Base-by-base conservation (phyloP, 2,113 vertebrate genomes). In the Natator depressus region DNA sequence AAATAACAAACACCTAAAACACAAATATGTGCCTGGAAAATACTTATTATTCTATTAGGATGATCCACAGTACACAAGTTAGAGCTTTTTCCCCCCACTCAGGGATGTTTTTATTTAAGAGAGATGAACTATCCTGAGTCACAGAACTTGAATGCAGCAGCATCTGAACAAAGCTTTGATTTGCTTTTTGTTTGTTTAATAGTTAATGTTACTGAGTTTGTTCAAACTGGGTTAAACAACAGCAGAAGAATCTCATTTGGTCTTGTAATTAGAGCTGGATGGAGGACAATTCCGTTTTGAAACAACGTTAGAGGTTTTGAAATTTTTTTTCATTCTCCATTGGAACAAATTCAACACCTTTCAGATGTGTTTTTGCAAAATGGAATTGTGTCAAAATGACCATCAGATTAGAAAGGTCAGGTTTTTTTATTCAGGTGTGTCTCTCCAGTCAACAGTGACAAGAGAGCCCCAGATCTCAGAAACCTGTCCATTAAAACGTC, bases 1-100 rank as follows among this genome's bases (percentile, higher is more conserved):
- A 88, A 93, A 75, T 42, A 75, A 42, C 69, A 75, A 89, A 95
- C 54, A 85, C 78, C 86, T 90, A 85, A 47, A 47, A 50, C 69
- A 31, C 83, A 80, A n/a, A 75, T 1, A 4, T 10, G 2, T 94
- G 27, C 49, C 78, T 87, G 54, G 54, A 90, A 85, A 54, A 95
- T 84, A 12, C 16, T 82, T 47, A 42, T 27, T 85, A 31, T n/a
- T 94, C 55, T 46, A 19, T 55, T 82, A 49, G 62, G 4, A 24
- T 84, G 47, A 57, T 80, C 8, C 55, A 83, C 2, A 46, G 9
- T 24, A 46, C 22, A 76, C 38, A 75, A 75, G 20, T 75, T 42
- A 75, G 20, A 75, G 10, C 5, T 75, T 76, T 25, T 25, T 76
- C 38, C 42, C 42, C 6, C n/a, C 3, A 1, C 25, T 57, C 55